Percentiles rank a stretch among this genome's conserved stretches.
Evolutionary conservation across 2,797 vertebrate species (phyloP).

Genomic region (Xiphorhynchus erythropygius): DNA sequence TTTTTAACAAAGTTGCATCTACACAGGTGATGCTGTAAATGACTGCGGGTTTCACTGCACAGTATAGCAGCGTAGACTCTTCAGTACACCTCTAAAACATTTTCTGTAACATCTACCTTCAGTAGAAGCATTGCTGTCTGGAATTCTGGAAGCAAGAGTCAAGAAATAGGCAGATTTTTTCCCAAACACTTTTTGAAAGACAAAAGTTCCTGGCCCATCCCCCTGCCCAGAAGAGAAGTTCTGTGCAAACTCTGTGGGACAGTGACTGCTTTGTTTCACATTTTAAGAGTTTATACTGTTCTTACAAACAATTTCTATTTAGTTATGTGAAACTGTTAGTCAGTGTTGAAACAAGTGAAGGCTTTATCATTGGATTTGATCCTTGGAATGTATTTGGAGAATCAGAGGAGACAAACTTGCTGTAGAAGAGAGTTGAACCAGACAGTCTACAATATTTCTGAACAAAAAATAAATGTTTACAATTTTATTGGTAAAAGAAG

Average conservation of each 20-base stretch:
- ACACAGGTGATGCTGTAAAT: not conserved
- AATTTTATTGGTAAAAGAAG: not conserved
- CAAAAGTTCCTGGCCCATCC: not conserved
- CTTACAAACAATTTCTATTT: not conserved
- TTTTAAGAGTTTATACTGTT: not conserved
- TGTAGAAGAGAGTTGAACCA: not conserved
- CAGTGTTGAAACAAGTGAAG: not conserved
- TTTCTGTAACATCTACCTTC: not conserved
- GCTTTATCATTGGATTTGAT: not conserved
- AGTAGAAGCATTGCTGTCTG: not conserved
- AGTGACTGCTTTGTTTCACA: not conserved
- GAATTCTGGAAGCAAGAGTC: not conserved
- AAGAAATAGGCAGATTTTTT: not conserved
- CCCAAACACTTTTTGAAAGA: not conserved
- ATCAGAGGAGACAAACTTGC: not conserved
- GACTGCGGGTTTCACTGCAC: not conserved
- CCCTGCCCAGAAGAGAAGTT: not conserved
- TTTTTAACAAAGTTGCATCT: not conserved
- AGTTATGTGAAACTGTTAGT: not conserved
- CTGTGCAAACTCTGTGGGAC: rapidly evolving
- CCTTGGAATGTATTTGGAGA: not conserved
- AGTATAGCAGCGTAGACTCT: not conserved
- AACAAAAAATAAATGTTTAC: not conserved
- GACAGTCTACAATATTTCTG: not conserved
- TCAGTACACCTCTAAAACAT: not conserved